A percentile compares a stretch with the other conserved stretches of the same genome.
Conservation (phyloP, 2,888 invertebrate species). For the Campoletis raptor region DNA sequence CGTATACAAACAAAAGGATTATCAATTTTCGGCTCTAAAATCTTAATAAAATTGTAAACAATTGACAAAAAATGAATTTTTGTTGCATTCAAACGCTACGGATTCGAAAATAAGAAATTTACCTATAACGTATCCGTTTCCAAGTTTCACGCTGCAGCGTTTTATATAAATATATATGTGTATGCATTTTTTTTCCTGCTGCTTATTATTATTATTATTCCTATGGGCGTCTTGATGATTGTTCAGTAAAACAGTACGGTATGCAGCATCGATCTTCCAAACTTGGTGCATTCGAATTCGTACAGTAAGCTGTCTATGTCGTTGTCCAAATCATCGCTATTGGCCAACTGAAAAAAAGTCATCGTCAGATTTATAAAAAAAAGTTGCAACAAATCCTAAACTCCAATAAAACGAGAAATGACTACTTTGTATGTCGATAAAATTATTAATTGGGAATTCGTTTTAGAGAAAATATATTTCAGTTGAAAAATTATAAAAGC, state of each 20-base stretch:
- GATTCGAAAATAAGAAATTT: not conserved
- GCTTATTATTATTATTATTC: conserved; percentile 42
- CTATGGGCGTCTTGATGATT: conserved; percentile 19
- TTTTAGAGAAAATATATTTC: no score
- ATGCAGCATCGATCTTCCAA: conserved; percentile 94
- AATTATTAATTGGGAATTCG: not conserved
- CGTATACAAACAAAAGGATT: not conserved
- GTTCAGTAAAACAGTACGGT: conserved; percentile 96
- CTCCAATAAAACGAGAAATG: not conserved
- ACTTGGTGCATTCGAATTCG: conserved; percentile 95
- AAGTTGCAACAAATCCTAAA: not conserved
- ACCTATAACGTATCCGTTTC: conserved; percentile 24
- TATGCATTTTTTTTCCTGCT: conserved; percentile 11
- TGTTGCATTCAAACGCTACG: not conserved
- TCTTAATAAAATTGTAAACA: not conserved
- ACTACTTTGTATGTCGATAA: not conserved
- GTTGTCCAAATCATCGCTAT: conserved; percentile 97
- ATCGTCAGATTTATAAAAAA: not conserved
- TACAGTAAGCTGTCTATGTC: conserved; percentile 98
- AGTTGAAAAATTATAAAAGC: no score
- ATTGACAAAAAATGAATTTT: not conserved
- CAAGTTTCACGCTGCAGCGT: conserved; percentile 11
- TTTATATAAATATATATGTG: conserved; percentile 30
- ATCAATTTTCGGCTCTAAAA: not conserved
- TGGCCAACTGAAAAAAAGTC: conserved; percentile 89